Percentiles rank a stretch among this genome's conserved stretches.
phyloP scores from a whole-genome alignment of 1,140 invertebrate genomes.

The Drosophila serrata region DNA sequence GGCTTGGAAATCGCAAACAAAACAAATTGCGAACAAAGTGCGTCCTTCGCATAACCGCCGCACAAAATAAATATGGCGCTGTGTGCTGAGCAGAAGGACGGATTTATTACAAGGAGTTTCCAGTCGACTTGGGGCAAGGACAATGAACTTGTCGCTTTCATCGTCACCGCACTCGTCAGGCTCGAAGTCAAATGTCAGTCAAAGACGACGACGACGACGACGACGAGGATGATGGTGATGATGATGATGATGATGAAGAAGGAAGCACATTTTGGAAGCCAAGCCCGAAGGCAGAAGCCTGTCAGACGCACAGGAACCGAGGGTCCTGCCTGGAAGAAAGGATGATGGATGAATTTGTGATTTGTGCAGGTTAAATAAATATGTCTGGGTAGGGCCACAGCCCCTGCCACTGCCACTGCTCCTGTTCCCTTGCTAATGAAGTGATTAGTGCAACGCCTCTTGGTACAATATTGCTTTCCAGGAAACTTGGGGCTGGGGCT shows the following conservation, averaged over 20 bases:
- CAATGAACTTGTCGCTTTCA: slow-evolving; percentile 82
- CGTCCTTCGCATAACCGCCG: slow-evolving; percentile 57
- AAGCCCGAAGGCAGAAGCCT: slow-evolving; percentile 41
- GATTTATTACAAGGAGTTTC: slow-evolving; percentile 70
- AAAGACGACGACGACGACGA: slow-evolving; percentile 61
- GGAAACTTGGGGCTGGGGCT: not conserved
- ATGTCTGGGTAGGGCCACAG: slow-evolving; percentile 44
- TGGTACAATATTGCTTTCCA: slow-evolving; percentile 69
- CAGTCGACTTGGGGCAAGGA: slow-evolving; percentile 66
- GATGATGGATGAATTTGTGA: slow-evolving; percentile 84
- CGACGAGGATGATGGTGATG: no score
- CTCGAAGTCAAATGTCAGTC: slow-evolving; percentile 81
- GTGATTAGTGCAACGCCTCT: slow-evolving; percentile 82
- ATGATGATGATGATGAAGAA: slow-evolving; percentile 46
- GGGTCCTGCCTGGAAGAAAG: slow-evolving; percentile 60
- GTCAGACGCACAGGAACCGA: slow-evolving; percentile 62
- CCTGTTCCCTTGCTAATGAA: slow-evolving; percentile 68
- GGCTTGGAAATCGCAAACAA: slow-evolving; percentile 74
- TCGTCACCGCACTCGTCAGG: slow-evolving; percentile 73
- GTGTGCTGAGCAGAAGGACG: slow-evolving; percentile 51
- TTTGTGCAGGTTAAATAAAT: slow-evolving; percentile 83
- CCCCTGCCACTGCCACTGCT: slow-evolving; percentile 10
- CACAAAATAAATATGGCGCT: slow-evolving; percentile 24
- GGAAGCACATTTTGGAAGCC: slow-evolving; percentile 46
- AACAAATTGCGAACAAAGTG: slow-evolving; percentile 84